phyloP scores from a whole-genome alignment of 1,140 invertebrate species.

The Andricus grossulariae region DNA sequence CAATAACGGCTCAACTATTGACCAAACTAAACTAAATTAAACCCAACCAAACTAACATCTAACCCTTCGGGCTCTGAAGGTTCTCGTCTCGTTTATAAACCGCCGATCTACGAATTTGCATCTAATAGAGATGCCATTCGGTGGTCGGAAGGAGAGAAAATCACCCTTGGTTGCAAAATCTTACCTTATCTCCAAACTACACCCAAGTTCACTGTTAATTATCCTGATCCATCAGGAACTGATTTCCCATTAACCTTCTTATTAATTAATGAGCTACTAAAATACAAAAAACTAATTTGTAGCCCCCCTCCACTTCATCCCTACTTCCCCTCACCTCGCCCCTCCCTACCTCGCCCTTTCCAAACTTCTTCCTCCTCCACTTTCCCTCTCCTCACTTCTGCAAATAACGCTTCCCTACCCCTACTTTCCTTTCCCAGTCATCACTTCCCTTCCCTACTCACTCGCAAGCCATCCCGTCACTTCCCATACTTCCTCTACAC shows the following conservation, averaged over 20 bases:
- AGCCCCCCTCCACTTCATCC: no score
- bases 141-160: slow-evolving; percentile 17
- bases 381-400: no score
- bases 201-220: neutral
- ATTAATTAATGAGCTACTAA: neutral
- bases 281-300: no score
- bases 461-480: no score
- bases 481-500: no score
- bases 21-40: slow-evolving; percentile 63
- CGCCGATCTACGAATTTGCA: slow-evolving; percentile 38
- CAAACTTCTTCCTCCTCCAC: no score
- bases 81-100: slow-evolving; percentile 23
- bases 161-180: slow-evolving; percentile 7
- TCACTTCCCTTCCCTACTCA: no score
- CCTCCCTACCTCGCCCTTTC: no score
- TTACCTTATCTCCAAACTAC: neutral
- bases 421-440: no score
- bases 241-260: neutral
- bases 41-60: slow-evolving; percentile 57
- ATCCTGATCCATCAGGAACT: neutral
- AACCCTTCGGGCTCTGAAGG: slow-evolving; percentile 38
- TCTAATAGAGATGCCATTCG: slow-evolving; percentile 38
- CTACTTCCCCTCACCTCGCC: no score
- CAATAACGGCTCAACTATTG: slow-evolving; percentile 63
- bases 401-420: no score